Conservation (phyloP, 2,888 invertebrate genomes). For the Mythimna lalbum region DNA sequence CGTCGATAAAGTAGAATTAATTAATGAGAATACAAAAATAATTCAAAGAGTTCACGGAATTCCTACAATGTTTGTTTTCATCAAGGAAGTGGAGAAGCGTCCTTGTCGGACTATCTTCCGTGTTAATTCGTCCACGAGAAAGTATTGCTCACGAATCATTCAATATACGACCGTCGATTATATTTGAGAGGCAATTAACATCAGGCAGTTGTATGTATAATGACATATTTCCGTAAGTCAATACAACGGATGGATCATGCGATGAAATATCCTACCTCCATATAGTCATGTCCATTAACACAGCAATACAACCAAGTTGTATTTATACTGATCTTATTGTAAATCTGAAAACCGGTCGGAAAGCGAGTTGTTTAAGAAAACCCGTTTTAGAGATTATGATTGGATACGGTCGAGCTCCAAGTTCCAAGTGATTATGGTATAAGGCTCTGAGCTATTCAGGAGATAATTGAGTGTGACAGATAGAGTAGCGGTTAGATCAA, state of each 20-base stretch:
- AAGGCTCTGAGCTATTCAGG: conserved; percentile 42
- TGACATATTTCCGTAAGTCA: conserved; percentile 54
- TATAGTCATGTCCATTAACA: conserved; percentile 25
- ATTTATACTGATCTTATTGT: conserved; percentile 40
- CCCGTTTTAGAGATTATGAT: conserved; percentile 62
- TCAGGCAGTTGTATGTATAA: conserved; percentile 27
- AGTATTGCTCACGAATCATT: conserved; percentile 65
- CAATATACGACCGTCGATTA: conserved; percentile 47
- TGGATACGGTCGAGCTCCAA: conserved; percentile 51
- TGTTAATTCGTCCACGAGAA: conserved; percentile 69
- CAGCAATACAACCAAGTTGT: conserved; percentile 31
- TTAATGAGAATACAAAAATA: conserved; percentile 52
- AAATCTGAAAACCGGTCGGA: conserved; percentile 54
- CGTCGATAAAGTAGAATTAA: conserved; percentile 39
- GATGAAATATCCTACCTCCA: conserved; percentile 22
- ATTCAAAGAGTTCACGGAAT: conserved; percentile 62
- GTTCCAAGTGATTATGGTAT: conserved; percentile 54
- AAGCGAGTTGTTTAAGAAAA: conserved; percentile 55
- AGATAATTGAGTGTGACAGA: conserved; percentile 60
- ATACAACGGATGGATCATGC: conserved; percentile 18
- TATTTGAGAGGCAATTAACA: conserved; percentile 60
- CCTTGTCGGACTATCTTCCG: conserved; percentile 71
- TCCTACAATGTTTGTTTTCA: conserved; percentile 62
- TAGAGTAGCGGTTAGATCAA: conserved; percentile 57
- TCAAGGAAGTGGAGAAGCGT: conserved; percentile 66